Evolutionary conservation across 1,140 invertebrate species (phyloP).

Genomic region (Drosophila nannoptera): DNA sequence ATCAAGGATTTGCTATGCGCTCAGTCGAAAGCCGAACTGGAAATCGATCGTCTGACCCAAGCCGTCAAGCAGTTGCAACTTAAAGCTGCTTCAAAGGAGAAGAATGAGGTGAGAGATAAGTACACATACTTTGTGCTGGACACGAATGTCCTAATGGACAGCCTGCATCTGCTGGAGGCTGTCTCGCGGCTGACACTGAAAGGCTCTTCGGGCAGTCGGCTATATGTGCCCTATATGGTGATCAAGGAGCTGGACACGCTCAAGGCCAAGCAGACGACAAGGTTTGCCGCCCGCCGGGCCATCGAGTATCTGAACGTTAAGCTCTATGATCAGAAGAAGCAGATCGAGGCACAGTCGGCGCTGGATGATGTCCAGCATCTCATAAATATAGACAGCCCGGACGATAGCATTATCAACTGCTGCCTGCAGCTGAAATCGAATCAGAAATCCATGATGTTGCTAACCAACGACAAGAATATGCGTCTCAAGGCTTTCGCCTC

Average conservation of each 20-base stretch:
- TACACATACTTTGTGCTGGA: constrained; percentile 52
- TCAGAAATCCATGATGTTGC: constrained; percentile 47
- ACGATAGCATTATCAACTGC: constrained; percentile 72
- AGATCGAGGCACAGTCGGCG: constrained; percentile 58
- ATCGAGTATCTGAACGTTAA: constrained; percentile 64
- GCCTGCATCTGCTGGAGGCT: constrained; percentile 21
- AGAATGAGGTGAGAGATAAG: background rate
- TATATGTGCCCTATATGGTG: constrained; percentile 50
- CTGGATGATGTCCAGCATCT: constrained; percentile 43
- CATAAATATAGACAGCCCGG: constrained; percentile 53
- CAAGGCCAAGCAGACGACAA: constrained; percentile 26
- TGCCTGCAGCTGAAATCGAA: constrained; percentile 61
- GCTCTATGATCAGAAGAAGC: constrained; percentile 42
- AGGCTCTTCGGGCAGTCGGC: constrained; percentile 33
- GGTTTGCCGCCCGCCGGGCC: constrained; percentile 46
- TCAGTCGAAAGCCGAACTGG: background rate
- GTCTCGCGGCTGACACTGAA: constrained; percentile 22
- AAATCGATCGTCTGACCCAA: background rate
- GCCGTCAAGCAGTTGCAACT: background rate
- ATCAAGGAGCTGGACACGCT: constrained; percentile 63
- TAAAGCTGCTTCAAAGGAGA: background rate
- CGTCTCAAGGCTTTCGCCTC: constrained; percentile 63
- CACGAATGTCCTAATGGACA: constrained; percentile 51
- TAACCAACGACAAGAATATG: constrained; percentile 69
- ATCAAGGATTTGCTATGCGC: too few relatives aligned